These are phyloP conservation scores for Miniopterus natalensis DNA, from an alignment of 2,113 vertebrate species.

Conservation along the genomic window DNA sequence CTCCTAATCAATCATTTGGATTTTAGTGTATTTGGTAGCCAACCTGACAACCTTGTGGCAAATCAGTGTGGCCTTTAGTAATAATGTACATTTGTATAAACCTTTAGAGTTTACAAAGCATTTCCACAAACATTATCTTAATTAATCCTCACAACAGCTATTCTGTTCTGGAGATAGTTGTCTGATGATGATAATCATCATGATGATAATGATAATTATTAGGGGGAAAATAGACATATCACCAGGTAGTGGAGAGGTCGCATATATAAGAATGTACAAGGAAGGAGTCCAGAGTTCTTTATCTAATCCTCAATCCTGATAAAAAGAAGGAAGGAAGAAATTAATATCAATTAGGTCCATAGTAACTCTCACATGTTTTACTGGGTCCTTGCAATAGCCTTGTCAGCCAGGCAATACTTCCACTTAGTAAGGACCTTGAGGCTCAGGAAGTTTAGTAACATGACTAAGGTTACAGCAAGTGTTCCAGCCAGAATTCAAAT, in stretches of 20 bases:
- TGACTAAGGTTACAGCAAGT: neutral
- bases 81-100: neutral
- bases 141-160: neutral
- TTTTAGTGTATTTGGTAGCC: neutral
- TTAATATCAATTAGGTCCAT: neutral
- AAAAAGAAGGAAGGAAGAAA: neutral
- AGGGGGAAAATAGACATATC: neutral
- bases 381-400: neutral
- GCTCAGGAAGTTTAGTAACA: neutral
- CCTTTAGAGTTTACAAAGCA: neutral
- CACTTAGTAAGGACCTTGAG: neutral
- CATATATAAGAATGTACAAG: neutral
- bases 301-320: neutral
- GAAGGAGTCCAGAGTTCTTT: neutral
- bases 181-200: neutral
- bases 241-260: neutral
- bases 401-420: neutral
- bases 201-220: neutral
- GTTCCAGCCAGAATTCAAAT: neutral
- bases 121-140: neutral
- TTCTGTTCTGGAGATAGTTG: neutral
- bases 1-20: neutral
- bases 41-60: neutral
- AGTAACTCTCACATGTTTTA: neutral
- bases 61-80: neutral